Percentiles rank a stretch among this genome's conserved stretches.
Evolutionary conservation across 2,888 invertebrate genomes (phyloP).

Genomic region (Agrotis segetum): DNA sequence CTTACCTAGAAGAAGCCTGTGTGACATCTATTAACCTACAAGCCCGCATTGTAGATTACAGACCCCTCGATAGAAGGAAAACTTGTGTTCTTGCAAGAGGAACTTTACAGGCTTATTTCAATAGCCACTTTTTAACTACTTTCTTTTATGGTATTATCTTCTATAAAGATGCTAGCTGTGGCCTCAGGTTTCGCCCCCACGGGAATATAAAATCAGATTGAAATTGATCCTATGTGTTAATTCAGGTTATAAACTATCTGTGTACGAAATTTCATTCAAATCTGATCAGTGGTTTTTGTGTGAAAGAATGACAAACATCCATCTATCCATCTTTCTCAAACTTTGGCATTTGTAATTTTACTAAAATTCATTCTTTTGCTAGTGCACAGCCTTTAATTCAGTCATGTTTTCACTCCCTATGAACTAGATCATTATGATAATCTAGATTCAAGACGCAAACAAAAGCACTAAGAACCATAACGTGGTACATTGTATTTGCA

Average conservation of each 20-base stretch:
- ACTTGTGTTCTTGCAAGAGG: background rate
- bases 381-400: background rate
- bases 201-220: too few relatives aligned
- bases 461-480: constrained; percentile 41
- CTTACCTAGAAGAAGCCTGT: background rate
- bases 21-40: background rate
- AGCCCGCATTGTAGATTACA: background rate
- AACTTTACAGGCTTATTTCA: background rate
- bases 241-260: too few relatives aligned
- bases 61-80: background rate
- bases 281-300: too few relatives aligned
- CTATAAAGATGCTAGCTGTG: too few relatives aligned
- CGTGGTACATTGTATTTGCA: constrained; percentile 56
- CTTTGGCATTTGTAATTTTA: background rate
- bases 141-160: background rate
- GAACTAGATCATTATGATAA: constrained; percentile 2
- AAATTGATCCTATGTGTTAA: too few relatives aligned
- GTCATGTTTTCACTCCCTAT: background rate
- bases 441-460: background rate
- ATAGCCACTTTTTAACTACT: background rate
- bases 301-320: too few relatives aligned
- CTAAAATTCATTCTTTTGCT: too few relatives aligned
- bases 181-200: too few relatives aligned
- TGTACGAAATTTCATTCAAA: too few relatives aligned
- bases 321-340: too few relatives aligned